Evolutionary conservation across 2,797 vertebrate species (phyloP), one percentile per base, ranked within the genome.

Genomic region (Poeciliopsis paucimaculata): DNA sequence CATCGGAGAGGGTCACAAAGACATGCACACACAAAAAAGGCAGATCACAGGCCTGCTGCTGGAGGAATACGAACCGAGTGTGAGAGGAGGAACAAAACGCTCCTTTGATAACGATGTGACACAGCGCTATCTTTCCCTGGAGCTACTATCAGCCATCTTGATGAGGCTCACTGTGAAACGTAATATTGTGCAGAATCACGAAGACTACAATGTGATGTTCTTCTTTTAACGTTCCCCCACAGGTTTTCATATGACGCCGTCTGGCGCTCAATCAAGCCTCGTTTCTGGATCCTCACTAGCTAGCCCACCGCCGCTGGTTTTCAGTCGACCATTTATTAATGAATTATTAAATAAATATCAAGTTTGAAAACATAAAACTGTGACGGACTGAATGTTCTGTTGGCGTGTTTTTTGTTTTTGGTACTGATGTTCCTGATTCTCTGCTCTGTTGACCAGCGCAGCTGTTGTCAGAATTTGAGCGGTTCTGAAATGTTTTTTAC

Each of bases 31-130:
- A 82, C 72, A 72, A 89, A 90, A 78, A 18, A 34, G 87, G 79
- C 81, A 88, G 88, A 95, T 93, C 91, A 92, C 88, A 91, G 89
- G 79, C 85, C 88, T 86, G 85, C 87, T 83, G 75, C 87, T 82
- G 75, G 72, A 74, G 64, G 87, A 90, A 90, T 85, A 86, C 84
- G 80, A 89, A 89, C 79, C 76, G 70, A 75, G 84, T 77, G 83
- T 39, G 84, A 72, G 71, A 80, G 84, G 82, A 84, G 85, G 82
- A 93, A 93, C 94, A 93, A 92, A 93, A 92, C 82, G 77, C 86
- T 91, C 76, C 90, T 94, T 96, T 95, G 94, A 94, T 95, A 93
- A 94, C 92, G 89, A 93, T 91, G 93, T 93, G 92, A 94, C 93
- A 93, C 73, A 84, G 79, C 85, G 90, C 86, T 85, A 90, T 91